These are phyloP conservation scores for Anolis apletophallus DNA, from an alignment of 2,797 vertebrate species.

Conservation along the genomic window DNA sequence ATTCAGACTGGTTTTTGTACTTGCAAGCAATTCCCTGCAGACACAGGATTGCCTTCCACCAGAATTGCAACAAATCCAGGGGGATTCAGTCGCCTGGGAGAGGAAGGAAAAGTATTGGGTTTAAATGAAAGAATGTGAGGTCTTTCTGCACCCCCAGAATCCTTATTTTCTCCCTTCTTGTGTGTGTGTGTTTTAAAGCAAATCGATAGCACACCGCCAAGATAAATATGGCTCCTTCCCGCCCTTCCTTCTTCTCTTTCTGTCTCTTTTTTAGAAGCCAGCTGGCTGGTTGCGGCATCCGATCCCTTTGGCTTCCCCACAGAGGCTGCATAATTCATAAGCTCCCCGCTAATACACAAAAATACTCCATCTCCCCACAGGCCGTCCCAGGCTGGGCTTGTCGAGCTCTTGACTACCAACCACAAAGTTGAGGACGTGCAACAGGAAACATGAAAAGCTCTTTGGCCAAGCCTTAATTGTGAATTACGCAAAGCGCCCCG, in stretches of 20 bases:
- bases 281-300: slow-evolving; percentile 29
- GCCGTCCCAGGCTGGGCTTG: slow-evolving; percentile 30
- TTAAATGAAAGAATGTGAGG: neutral
- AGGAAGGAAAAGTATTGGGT: neutral
- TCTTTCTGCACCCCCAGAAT: too few relatives aligned
- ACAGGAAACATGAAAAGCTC: slow-evolving; percentile 36
- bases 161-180: neutral
- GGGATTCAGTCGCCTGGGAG: neutral
- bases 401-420: slow-evolving; percentile 22
- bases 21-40: neutral
- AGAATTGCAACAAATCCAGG: neutral
- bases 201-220: slow-evolving; percentile 53
- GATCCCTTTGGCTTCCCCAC: slow-evolving; percentile 34
- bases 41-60: neutral
- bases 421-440: slow-evolving; percentile 44
- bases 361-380: slow-evolving; percentile 31
- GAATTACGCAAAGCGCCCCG: slow-evolving; percentile 58
- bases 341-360: slow-evolving; percentile 36
- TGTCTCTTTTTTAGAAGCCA: neutral
- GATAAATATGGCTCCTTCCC: slow-evolving; percentile 54
- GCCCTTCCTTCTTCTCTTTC: neutral
- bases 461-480: slow-evolving; percentile 59
- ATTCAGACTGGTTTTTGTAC: neutral
- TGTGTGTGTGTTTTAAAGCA: slow-evolving; percentile 39
- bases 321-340: slow-evolving; percentile 64